Evolutionary conservation across 2,888 invertebrate genomes (phyloP).

Genomic region (Malthinus flaveolus): DNA sequence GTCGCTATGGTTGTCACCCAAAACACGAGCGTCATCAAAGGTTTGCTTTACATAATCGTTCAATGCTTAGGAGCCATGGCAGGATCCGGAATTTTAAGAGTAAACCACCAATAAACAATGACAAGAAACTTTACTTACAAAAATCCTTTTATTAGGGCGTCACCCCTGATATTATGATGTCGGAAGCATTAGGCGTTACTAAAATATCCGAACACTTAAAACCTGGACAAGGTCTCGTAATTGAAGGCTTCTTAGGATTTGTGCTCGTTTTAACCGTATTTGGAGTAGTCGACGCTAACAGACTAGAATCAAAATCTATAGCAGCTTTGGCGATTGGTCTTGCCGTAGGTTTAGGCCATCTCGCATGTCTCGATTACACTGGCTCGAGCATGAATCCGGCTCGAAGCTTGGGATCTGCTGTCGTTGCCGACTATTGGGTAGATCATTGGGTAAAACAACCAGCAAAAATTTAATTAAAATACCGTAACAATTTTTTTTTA

Average conservation of each 20-base stretch:
- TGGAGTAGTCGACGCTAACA: slow-evolving; percentile 80
- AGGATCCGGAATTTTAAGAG: slow-evolving; percentile 75
- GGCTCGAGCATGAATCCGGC: slow-evolving; percentile 95
- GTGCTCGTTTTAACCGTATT: slow-evolving; percentile 89
- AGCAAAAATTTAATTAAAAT: slow-evolving; percentile 31
- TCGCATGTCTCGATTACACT: slow-evolving; percentile 81
- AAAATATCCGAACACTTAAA: slow-evolving; percentile 60
- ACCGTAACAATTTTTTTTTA: slow-evolving; percentile 21
- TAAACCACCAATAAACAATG: slow-evolving; percentile 38
- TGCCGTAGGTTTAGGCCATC: slow-evolving; percentile 81
- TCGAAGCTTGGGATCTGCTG: slow-evolving; percentile 83
- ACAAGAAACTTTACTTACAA: too few relatives aligned
- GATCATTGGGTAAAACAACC: slow-evolving; percentile 75
- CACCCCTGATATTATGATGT: slow-evolving; percentile 65
- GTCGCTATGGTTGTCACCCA: slow-evolving; percentile 77
- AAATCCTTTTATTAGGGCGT: slow-evolving; percentile 61
- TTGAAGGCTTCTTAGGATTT: slow-evolving; percentile 89
- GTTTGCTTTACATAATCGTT: slow-evolving; percentile 76
- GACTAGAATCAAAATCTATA: slow-evolving; percentile 77
- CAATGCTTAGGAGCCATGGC: slow-evolving; percentile 84
- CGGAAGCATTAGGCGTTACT: slow-evolving; percentile 71
- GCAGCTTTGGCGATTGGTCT: slow-evolving; percentile 88
- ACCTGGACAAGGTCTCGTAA: slow-evolving; percentile 80
- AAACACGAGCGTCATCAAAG: slow-evolving; percentile 74
- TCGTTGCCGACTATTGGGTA: slow-evolving; percentile 72